Base-by-base conservation (phyloP, 2,888 invertebrate genomes). In the Euclidia mi region DNA sequence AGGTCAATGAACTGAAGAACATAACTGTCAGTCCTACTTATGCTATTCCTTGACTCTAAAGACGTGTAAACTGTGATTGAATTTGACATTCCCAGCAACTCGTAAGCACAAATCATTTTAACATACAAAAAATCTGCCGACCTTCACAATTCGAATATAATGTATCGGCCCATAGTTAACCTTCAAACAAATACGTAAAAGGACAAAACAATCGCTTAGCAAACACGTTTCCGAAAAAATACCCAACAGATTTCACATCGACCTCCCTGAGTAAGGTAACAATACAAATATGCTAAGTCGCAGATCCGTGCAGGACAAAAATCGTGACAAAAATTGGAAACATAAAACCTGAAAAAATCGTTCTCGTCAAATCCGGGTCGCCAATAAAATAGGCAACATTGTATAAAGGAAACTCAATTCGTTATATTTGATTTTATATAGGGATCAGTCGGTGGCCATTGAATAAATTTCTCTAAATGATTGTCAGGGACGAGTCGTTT, bases 401-500 rank as follows among this genome's bases (percentile, higher is more conserved):
- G 43, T 62, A 56, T 58, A 58, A 51, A 32, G 58, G 20, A 56
- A 65, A 57, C 50, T 65, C 65, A 51, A 72, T 72, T 72, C 62
- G 52, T 72, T 56, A 72, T 58, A 65, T 73, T 73, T 60, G 56
- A 64, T 65, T 66, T 60, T 60, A 58, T 61, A 69, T 49, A 35
- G 47, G 60, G 62, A 66, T 77, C 75, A 66, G 67, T 70, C 25
- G 63, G 56, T 56, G 53, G 41, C 50, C 58, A 59, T 63, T 71
- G 78, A 77, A 74, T 74, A 74, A 77, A 77, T 74, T 77, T 64
- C 41, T 56, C 41, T 37, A 49, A 51, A 51, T 63, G 45, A 43
- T 65, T 58, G 69, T 69, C 65, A 65, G 28, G 58, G 49, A 28
- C 25, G 18, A 55, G n/a, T 37, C 53, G 20, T 44, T 38, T 38